Evolutionary conservation across 1,140 invertebrate species (phyloP).

Genomic region (Bradysia coprophila): DNA sequence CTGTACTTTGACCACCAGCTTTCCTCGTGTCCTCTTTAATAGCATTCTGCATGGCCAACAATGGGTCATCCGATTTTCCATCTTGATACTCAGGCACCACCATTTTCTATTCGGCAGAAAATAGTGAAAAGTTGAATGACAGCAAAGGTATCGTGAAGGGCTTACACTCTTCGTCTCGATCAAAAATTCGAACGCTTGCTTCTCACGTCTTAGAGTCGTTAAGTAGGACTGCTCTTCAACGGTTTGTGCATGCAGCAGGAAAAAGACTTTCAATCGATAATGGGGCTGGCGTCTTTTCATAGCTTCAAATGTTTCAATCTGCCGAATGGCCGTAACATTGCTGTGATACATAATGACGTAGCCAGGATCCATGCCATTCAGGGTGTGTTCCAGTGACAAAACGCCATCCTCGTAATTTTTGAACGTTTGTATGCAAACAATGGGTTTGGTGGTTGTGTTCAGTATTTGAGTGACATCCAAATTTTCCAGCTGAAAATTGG

Average conservation of each 20-base stretch:
- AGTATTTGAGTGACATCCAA: slow-evolving; percentile 38
- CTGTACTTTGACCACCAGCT: slow-evolving; percentile 32
- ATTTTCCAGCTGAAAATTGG: slow-evolving; percentile 35
- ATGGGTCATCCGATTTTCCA: slow-evolving; percentile 56
- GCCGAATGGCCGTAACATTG: slow-evolving; percentile 69
- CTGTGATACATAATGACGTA: slow-evolving; percentile 84
- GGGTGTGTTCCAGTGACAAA: slow-evolving; percentile 41
- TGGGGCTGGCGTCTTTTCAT: slow-evolving; percentile 41
- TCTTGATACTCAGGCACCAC: slow-evolving; percentile 82
- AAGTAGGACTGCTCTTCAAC: slow-evolving; percentile 93
- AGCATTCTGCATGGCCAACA: slow-evolving; percentile 17
- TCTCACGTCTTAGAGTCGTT: slow-evolving; percentile 74
- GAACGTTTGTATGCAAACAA: slow-evolving; percentile 56
- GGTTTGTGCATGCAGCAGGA: slow-evolving; percentile 73
- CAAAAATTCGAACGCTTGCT: slow-evolving; percentile 82
- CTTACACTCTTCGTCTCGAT: slow-evolving; percentile 80
- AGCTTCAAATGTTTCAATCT: slow-evolving; percentile 70
- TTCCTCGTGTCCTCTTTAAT: slow-evolving; percentile 35
- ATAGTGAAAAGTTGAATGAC: slow-evolving; percentile 9
- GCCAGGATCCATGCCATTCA: slow-evolving; percentile 50
- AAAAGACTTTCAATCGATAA: slow-evolving; percentile 55
- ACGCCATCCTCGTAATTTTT: slow-evolving; percentile 46
- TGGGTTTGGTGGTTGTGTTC: slow-evolving; percentile 28
- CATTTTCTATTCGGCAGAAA: slow-evolving; percentile 76
- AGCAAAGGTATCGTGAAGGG: neutral